A percentile compares a stretch with the other conserved stretches of the same genome.
These are phyloP conservation scores for Cinara cedri DNA, from an alignment of 2,888 invertebrate genomes.

Conservation along the genomic window DNA sequence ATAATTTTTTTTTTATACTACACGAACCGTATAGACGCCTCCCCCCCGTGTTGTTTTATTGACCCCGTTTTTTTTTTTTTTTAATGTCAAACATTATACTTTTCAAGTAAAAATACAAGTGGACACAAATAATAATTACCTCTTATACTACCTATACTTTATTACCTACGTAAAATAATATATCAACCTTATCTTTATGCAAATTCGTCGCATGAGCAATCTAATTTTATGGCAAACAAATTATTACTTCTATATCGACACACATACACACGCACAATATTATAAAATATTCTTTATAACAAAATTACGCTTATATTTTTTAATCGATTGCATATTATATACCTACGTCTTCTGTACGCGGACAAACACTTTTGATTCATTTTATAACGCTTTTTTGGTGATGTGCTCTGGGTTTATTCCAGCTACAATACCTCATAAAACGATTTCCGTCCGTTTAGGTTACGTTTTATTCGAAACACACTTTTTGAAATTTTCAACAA, in stretches of 20 bases:
- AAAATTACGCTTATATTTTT: too few species aligned
- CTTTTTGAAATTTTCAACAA: too few species aligned
- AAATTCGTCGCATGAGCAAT: constrained; percentile 42
- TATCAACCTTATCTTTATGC: constrained; percentile 44
- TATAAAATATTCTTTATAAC: too few species aligned
- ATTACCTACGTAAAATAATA: constrained; percentile 27
- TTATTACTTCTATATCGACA: constrained; percentile 26
- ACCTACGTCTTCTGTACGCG: neutral
- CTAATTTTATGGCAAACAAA: constrained; percentile 49
- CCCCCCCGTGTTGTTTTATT: constrained; percentile 1
- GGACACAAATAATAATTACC: constrained; percentile 27
- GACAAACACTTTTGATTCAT: too few species aligned
- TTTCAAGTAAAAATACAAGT: constrained; percentile 24
- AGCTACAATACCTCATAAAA: too few species aligned
- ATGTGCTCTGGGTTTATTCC: too few species aligned
- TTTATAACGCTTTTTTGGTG: too few species aligned
- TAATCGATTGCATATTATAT: too few species aligned
- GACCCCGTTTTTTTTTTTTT: constrained; percentile 20
- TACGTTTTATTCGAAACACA: too few species aligned
- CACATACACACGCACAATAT: neutral
- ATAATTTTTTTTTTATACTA: neutral
- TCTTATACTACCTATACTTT: constrained; percentile 8
- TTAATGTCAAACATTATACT: constrained; percentile 32
- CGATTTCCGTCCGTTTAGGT: too few species aligned
- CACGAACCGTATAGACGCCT: neutral